Evolutionary conservation across 1,140 invertebrate genomes (phyloP).

Genomic region (Brachionus koreanus): DNA sequence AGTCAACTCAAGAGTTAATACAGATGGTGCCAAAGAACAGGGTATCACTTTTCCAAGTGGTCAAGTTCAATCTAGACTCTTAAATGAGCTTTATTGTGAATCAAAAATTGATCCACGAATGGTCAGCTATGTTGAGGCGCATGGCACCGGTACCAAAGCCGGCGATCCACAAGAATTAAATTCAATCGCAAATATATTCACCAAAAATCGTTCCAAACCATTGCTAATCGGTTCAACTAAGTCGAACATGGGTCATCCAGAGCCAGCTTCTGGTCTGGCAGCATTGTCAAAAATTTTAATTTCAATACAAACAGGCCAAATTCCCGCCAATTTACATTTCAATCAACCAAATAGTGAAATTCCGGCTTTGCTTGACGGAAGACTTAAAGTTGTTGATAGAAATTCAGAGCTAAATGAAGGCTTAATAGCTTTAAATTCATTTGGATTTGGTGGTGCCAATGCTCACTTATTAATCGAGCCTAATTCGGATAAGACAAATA

Average conservation of each 20-base stretch:
- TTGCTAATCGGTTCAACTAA: slow-evolving; percentile 90
- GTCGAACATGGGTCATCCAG: slow-evolving; percentile 95
- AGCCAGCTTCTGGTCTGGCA: slow-evolving; percentile 78
- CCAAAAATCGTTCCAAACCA: slow-evolving; percentile 69
- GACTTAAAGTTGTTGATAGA: slow-evolving; percentile 72
- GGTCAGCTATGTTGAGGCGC: slow-evolving; percentile 84
- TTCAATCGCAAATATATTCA: slow-evolving; percentile 84
- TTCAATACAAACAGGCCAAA: not conserved
- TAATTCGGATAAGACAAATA: slow-evolving; percentile 59
- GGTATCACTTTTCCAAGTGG: slow-evolving; percentile 50
- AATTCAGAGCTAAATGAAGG: slow-evolving; percentile 56
- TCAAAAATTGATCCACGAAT: slow-evolving; percentile 54
- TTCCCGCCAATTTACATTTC: slow-evolving; percentile 76
- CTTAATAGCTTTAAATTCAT: slow-evolving; percentile 82
- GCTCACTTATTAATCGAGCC: slow-evolving; percentile 80
- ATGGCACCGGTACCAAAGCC: slow-evolving; percentile 85
- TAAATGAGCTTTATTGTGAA: no score
- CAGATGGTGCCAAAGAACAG: slow-evolving; percentile 77
- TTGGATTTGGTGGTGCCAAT: slow-evolving; percentile 95
- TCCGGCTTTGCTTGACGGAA: slow-evolving; percentile 75
- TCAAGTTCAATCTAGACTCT: not conserved
- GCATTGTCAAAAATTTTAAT: slow-evolving; percentile 49
- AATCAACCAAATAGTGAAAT: slow-evolving; percentile 79
- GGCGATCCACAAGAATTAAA: slow-evolving; percentile 95
- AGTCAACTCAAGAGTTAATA: slow-evolving; percentile 78